Percentiles rank a stretch among this genome's conserved stretches.
Evolutionary conservation across 2,797 vertebrate species (phyloP).

Genomic region (Eidolon dupreanum): DNA sequence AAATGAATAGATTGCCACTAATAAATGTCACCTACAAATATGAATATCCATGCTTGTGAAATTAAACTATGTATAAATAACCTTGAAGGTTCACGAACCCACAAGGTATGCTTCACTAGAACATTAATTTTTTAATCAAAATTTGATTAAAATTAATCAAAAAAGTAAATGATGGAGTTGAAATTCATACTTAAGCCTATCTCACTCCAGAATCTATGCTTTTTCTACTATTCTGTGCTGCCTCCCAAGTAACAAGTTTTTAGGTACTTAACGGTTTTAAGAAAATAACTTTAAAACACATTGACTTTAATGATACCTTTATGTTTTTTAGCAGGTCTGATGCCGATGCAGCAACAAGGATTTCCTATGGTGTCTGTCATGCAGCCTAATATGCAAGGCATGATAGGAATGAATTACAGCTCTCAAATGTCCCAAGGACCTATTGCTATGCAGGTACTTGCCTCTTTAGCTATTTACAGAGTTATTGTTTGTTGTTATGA

Average conservation of each 20-base stretch:
- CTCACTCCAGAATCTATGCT: neutral
- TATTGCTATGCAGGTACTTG: conserved; percentile 94
- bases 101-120: neutral
- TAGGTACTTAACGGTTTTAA: neutral
- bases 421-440: conserved; percentile 94
- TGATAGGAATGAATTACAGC: conserved; percentile 97
- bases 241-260: neutral
- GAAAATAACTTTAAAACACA: neutral
- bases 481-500: neutral
- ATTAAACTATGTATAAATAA: conserved; percentile 19
- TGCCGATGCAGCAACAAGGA: conserved; percentile 95
- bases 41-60: neutral
- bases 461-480: conserved; percentile 12
- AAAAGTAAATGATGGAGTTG: neutral
- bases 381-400: conserved; percentile 96
- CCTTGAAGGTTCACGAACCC: neutral
- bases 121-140: conserved; percentile 35
- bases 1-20: neutral
- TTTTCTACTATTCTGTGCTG: neutral
- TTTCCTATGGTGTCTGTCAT: conserved; percentile 97
- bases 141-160: neutral
- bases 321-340: conserved; percentile 89
- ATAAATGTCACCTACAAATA: neutral
- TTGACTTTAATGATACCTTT: conserved; percentile 15
- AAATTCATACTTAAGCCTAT: conserved; percentile 1